Conservation (phyloP, 2,888 invertebrate species). For the Zootermopsis nevadensis region DNA sequence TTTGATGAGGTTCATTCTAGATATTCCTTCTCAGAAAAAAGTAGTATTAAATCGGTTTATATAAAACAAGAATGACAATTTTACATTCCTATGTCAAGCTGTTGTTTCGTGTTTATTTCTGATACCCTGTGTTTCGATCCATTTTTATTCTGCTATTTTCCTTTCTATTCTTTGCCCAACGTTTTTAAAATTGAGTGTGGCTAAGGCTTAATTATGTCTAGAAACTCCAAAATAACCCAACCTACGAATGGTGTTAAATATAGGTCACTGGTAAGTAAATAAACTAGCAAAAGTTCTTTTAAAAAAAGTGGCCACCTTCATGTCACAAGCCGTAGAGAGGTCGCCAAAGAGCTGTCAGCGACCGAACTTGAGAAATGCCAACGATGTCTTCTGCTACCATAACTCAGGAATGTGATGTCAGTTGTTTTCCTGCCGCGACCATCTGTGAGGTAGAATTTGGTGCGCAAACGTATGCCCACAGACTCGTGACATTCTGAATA, state of each 20-base stretch:
- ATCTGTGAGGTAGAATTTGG: too few species aligned
- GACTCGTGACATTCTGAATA: too few species aligned
- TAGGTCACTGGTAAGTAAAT: not conserved
- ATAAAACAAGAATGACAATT: too few species aligned
- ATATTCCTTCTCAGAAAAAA: too few species aligned
- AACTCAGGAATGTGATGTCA: too few species aligned
- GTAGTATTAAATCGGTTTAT: too few species aligned
- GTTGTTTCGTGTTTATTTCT: not conserved
- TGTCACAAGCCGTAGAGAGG: not conserved
- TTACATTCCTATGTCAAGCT: too few species aligned
- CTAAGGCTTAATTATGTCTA: not conserved
- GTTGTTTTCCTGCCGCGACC: too few species aligned
- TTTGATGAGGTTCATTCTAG: too few species aligned
- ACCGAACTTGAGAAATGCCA: not conserved
- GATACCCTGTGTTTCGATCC: not conserved
- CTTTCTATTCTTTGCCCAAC: slow-evolving; percentile 6
- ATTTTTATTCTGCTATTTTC: not conserved
- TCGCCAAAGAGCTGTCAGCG: not conserved
- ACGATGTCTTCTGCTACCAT: not conserved
- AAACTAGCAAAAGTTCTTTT: not conserved
- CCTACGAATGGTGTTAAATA: not conserved
- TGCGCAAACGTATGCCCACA: too few species aligned
- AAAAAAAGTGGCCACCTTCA: not conserved
- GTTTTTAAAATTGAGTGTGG: slow-evolving; percentile 6
- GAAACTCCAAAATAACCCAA: not conserved